These are phyloP conservation scores for Phytoseiulus persimilis DNA, from an alignment of 2,888 invertebrate species.

Conservation along the genomic window DNA sequence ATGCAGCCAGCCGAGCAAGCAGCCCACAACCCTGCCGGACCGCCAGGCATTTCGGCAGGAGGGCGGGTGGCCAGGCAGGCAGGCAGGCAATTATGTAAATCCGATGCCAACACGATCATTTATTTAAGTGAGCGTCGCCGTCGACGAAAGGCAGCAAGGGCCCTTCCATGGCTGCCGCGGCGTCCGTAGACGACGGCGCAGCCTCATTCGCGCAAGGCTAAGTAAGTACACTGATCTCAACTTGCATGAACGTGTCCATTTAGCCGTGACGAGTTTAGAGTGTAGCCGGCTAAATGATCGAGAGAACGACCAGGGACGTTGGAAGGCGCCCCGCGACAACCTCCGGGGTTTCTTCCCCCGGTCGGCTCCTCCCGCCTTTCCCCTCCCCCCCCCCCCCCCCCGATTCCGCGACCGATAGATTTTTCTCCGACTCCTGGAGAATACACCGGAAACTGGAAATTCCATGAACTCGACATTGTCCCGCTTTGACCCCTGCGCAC, in stretches of 20 bases:
- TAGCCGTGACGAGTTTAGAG: neutral
- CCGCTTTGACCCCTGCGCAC: no score
- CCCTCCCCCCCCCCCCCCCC: no score
- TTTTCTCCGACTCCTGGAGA: no score
- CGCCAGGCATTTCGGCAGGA: neutral
- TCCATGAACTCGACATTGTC: no score
- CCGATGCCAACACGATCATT: neutral
- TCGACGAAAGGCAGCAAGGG: neutral
- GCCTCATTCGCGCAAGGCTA: neutral
- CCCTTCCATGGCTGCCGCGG: no score
- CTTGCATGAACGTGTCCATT: neutral
- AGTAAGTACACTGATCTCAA: neutral
- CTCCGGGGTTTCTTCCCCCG: no score
- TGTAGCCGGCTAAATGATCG: no score
- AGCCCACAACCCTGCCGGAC: neutral
- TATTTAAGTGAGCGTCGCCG: conserved; percentile 5
- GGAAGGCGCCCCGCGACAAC: no score
- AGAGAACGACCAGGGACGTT: no score
- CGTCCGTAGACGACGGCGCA: neutral
- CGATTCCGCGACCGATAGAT: no score
- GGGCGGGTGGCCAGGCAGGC: neutral
- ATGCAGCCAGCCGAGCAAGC: neutral
- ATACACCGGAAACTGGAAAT: no score
- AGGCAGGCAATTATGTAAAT: conserved; percentile 5
- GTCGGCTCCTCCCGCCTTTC: no score